These are phyloP conservation scores for Operophtera brumata DNA, from an alignment of 2,888 invertebrate genomes.

Conservation along the genomic window DNA sequence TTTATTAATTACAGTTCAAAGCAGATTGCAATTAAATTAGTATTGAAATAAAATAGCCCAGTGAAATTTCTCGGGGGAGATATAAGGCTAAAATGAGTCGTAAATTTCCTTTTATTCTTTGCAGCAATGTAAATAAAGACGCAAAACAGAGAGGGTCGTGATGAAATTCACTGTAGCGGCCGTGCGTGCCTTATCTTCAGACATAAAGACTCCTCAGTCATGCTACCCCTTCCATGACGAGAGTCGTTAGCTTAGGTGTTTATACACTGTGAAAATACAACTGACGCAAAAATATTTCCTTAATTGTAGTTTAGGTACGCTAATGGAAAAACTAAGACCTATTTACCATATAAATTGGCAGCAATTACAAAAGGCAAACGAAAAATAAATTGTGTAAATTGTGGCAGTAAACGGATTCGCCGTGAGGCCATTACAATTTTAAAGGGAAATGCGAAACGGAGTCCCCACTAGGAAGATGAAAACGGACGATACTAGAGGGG, in stretches of 20 bases:
- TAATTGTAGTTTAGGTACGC: neutral
- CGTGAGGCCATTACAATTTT: constrained; percentile 47
- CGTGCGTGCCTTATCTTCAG: constrained; percentile 73
- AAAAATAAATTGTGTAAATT: constrained; percentile 31
- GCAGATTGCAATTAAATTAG: constrained; percentile 1
- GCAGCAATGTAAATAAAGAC: constrained; percentile 54
- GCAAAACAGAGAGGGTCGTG: constrained; percentile 52
- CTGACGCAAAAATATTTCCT: neutral
- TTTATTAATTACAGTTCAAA: constrained; percentile 7
- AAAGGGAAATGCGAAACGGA: constrained; percentile 45
- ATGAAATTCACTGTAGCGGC: constrained; percentile 60
- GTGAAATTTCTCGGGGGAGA: neutral
- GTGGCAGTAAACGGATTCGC: constrained; percentile 38
- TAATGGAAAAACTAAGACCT: constrained; percentile 8
- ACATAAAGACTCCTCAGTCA: constrained; percentile 45
- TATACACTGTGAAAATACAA: constrained; percentile 19
- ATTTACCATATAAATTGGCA: constrained; percentile 25
- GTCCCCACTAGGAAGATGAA: constrained; percentile 13
- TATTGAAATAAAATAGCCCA: too few relatives aligned
- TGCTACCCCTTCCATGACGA: constrained; percentile 40
- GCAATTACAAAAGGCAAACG: constrained; percentile 25
- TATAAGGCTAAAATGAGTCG: constrained; percentile 15
- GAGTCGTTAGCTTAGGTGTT: constrained; percentile 17
- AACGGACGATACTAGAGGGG: constrained; percentile 1
- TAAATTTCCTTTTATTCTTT: constrained; percentile 41